phyloP scores from a whole-genome alignment of 1,140 invertebrate species.

The Plectrocnemia conspersa region DNA sequence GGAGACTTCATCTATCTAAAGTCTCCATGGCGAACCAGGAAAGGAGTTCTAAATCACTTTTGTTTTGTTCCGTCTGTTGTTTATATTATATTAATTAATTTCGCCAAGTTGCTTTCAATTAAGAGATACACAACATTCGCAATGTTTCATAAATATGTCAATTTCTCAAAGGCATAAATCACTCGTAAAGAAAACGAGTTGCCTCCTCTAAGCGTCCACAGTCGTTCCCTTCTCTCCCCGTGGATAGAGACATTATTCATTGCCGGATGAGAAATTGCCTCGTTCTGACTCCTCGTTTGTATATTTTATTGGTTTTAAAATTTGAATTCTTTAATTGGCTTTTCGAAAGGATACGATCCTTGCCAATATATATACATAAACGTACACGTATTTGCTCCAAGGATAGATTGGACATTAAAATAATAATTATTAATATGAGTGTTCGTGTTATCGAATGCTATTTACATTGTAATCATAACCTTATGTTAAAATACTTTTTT shows the following conservation, averaged over 20 bases:
- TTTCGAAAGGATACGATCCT: too few relatives aligned
- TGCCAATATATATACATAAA: too few relatives aligned
- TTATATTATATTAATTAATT: too few relatives aligned
- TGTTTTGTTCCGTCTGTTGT: too few relatives aligned
- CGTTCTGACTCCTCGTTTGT: constrained; percentile 15
- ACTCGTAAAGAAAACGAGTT: constrained; percentile 13
- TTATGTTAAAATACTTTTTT: too few relatives aligned
- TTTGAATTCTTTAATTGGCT: constrained; percentile 36
- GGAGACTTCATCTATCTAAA: too few relatives aligned
- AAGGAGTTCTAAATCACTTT: too few relatives aligned
- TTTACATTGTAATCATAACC: too few relatives aligned
- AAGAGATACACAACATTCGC: constrained; percentile 31
- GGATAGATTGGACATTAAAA: not conserved
- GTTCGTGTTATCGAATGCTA: too few relatives aligned
- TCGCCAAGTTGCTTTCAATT: constrained; percentile 27
- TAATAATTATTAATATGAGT: not conserved
- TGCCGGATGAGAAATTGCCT: constrained; percentile 24
- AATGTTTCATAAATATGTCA: constrained; percentile 32
- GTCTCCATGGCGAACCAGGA: too few relatives aligned
- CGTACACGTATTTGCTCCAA: too few relatives aligned
- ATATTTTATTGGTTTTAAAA: constrained; percentile 35
- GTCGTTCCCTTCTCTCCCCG: constrained; percentile 5
- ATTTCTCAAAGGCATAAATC: constrained; percentile 19
- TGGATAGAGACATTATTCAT: constrained; percentile 35
- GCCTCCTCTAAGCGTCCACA: not conserved